Conservation (phyloP, 2,113 vertebrate genomes). For the Pardalotus punctatus region DNA sequence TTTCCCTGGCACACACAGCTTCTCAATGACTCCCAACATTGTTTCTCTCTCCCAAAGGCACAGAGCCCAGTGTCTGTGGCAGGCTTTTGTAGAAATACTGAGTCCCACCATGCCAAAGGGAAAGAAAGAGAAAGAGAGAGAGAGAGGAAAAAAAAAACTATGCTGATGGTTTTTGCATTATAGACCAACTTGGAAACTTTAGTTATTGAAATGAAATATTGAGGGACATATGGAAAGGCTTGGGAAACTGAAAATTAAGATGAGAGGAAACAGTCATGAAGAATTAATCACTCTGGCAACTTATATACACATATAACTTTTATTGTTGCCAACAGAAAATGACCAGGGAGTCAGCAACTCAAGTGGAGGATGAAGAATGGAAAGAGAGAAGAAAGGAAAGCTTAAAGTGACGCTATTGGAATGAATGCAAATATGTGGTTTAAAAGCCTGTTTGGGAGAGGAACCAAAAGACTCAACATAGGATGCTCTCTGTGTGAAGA, state of each 20-base stretch:
- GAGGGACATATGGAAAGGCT: background rate
- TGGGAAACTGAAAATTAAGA: background rate
- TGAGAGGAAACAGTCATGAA: background rate
- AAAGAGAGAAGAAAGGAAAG: background rate
- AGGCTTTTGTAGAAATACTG: constrained; percentile 13
- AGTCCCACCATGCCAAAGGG: constrained; percentile 2
- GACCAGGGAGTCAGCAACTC: background rate
- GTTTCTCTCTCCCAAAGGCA: constrained; percentile 29
- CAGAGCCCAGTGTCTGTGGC: background rate
- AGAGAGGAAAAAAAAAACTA: background rate
- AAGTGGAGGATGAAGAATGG: background rate
- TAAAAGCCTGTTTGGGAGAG: background rate
- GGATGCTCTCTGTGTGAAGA: background rate
- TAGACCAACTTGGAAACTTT: background rate
- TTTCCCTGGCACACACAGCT: constrained; percentile 45
- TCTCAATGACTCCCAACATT: constrained; percentile 7
- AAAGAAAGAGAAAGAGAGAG: background rate
- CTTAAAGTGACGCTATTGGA: background rate
- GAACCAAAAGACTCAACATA: background rate
- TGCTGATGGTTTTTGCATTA: background rate
- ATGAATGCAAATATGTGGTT: background rate
- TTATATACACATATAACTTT: background rate
- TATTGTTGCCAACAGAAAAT: background rate
- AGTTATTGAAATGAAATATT: constrained; percentile 8
- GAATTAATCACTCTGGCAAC: background rate